phyloP scores from a whole-genome alignment of 2,888 invertebrate genomes.

The Trachelus stipa region DNA sequence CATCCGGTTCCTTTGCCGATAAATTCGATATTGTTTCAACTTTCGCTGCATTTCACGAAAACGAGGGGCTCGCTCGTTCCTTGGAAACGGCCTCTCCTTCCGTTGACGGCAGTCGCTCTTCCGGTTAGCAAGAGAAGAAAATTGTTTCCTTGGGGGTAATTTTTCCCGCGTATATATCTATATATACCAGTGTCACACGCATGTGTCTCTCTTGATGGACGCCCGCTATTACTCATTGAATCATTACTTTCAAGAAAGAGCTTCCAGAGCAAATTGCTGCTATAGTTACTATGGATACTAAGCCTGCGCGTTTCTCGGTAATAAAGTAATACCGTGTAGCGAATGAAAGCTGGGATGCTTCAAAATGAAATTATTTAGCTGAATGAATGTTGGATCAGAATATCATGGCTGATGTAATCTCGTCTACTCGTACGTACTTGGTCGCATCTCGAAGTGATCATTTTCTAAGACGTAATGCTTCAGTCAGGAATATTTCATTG shows the following conservation, averaged over 20 bases:
- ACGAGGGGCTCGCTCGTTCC: conserved; percentile 13
- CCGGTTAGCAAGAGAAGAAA: conserved; percentile 34
- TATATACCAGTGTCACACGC: conserved; percentile 40
- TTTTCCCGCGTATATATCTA: background rate
- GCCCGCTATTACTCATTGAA: conserved; percentile 49
- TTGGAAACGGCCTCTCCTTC: conserved; percentile 10
- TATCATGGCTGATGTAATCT: conserved; percentile 18
- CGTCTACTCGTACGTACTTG: background rate
- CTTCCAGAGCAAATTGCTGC: background rate
- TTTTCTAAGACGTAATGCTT: background rate
- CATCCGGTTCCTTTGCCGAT: conserved; percentile 52
- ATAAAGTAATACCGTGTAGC: background rate
- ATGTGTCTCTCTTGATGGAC: conserved; percentile 47
- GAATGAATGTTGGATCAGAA: conserved; percentile 13
- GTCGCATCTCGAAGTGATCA: background rate
- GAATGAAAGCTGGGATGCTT: conserved; percentile 11
- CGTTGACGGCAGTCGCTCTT: conserved; percentile 8
- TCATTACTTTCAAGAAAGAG: background rate
- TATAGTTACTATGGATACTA: background rate
- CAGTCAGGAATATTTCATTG: background rate
- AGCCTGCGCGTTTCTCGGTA: background rate
- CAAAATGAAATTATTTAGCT: conserved; percentile 31
- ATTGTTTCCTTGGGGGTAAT: conserved; percentile 41
- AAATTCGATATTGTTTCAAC: conserved; percentile 67
- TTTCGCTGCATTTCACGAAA: conserved; percentile 56